Conservation (phyloP, 2,113 vertebrate species). For the Spermophilus dauricus region DNA sequence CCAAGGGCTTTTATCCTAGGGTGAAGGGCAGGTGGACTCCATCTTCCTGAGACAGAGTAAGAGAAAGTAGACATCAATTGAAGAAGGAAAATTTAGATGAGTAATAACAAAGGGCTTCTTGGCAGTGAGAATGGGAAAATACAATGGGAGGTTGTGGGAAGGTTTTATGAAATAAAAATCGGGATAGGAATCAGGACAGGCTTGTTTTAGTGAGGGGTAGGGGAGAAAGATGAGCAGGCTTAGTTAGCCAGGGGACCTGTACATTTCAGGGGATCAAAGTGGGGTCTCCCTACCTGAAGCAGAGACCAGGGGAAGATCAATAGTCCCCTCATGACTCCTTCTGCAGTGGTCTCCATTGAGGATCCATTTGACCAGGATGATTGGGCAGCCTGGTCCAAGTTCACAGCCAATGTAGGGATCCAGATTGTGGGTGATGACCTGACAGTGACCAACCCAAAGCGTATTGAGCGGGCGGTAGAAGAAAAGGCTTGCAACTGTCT, state of each 20-base stretch:
- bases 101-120: background rate
- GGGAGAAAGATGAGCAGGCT: background rate
- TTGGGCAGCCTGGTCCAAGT: constrained; percentile 96
- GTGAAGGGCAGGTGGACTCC: background rate
- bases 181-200: background rate
- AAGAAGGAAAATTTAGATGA: background rate
- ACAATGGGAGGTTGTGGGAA: background rate
- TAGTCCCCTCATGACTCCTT: background rate
- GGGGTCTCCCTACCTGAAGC: background rate
- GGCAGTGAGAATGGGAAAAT: background rate
- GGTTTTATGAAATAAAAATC: background rate
- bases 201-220: background rate
- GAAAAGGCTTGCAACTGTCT: constrained; percentile 97
- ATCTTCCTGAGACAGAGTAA: constrained; percentile 36
- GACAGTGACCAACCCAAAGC: constrained; percentile 96
- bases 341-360: constrained; percentile 95
- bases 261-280: background rate
- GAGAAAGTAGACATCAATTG: background rate
- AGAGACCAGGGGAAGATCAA: background rate
- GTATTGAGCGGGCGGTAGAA: constrained; percentile 94
- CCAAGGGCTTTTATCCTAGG: background rate
- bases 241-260: background rate
- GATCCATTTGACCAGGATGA: constrained; percentile 97
- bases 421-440: constrained; percentile 96
- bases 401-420: constrained; percentile 94